Evolutionary conservation across 1,140 invertebrate species (phyloP), one percentile per base, ranked within the genome.

Genomic region (Platorchestia sp.): DNA sequence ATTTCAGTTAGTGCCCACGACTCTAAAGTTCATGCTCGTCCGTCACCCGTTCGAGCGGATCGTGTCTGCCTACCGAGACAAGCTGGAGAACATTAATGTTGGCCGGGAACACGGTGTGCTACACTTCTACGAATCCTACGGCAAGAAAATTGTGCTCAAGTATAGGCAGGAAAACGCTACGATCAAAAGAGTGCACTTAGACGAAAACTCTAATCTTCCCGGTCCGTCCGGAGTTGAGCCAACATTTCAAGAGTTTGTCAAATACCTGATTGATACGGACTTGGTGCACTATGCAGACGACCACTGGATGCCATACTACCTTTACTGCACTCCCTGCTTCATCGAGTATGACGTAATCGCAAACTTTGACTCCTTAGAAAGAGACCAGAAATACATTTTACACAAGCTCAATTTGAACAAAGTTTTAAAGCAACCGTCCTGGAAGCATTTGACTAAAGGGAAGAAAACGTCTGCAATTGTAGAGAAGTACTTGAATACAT

Each of bases 281-380:
- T 96, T 97, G 27, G 95, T 96, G 27, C 87, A 95, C 5, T 96
- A 97, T 51, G 95, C 96, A 42, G 97, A 98, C 96, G 98, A 98
- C 96, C 98, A 98, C 97, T 98, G 98, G 98, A 98, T 98, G 42
- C 98, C 98, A 0, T 98, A 98, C 95, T 98, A 98, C 96, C 97
- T 98, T 95, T 98, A 98, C 96, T 98, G 98, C 96, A 98, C 98
- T 27, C 98, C 98, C 0, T 98, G 98, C 97, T 97, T 98, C 14
- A 97, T 98, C 0, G 97, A 98, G 95, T 98, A 98, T 96, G 98
- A 99, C 97, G 97, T 99, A 89, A 98, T 99, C 95, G 98, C 98
- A 45, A 99, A 99, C 97, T 99, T 99, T 97, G 98, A 99, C 97
- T 99, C 98, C 14, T 97, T 99, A 51, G 97, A 98, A 97, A 98